These are phyloP conservation scores for Agrypnia vestita DNA, from an alignment of 1,140 invertebrate species.

Conservation along the genomic window DNA sequence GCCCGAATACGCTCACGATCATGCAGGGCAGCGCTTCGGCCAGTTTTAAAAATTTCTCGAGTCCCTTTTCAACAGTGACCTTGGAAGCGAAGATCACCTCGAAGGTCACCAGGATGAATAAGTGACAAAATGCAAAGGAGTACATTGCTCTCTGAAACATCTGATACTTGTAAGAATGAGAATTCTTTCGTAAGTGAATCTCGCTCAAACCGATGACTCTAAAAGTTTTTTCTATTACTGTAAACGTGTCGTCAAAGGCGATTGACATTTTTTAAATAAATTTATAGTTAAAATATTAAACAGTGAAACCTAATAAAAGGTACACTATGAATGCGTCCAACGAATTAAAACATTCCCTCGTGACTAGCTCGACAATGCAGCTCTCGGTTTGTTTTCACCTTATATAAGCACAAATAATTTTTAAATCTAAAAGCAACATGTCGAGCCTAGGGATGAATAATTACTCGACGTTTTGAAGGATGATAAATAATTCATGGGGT, in stretches of 20 bases:
- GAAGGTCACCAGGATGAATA: slow-evolving; percentile 9
- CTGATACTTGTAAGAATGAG: slow-evolving; percentile 3
- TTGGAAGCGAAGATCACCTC: slow-evolving; percentile 26
- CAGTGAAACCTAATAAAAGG: background rate
- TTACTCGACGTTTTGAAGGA: background rate
- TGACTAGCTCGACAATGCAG: slow-evolving; percentile 9
- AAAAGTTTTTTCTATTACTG: slow-evolving; percentile 52
- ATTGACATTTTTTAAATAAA: slow-evolving; percentile 1
- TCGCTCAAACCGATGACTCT: slow-evolving; percentile 42
- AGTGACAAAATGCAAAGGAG: slow-evolving; percentile 33
- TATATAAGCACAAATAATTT: slow-evolving; percentile 13
- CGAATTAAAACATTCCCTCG: background rate
- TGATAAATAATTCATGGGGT: slow-evolving; percentile 17
- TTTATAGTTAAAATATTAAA: background rate
- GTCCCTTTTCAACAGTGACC: slow-evolving; percentile 14
- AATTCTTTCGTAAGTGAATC: slow-evolving; percentile 40
- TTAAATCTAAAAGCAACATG: background rate
- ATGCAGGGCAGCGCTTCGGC: slow-evolving; percentile 53
- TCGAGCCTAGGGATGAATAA: background rate
- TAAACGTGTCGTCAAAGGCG: slow-evolving; percentile 45
- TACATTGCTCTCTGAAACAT: slow-evolving; percentile 43
- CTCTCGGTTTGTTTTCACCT: background rate
- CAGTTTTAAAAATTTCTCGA: slow-evolving; percentile 30
- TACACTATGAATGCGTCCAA: background rate
- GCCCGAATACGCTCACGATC: slow-evolving; percentile 37